Evolutionary conservation across 2,888 invertebrate genomes (phyloP), one percentile per base, ranked within the genome.

Genomic region (Schizotus pectinicornis): DNA sequence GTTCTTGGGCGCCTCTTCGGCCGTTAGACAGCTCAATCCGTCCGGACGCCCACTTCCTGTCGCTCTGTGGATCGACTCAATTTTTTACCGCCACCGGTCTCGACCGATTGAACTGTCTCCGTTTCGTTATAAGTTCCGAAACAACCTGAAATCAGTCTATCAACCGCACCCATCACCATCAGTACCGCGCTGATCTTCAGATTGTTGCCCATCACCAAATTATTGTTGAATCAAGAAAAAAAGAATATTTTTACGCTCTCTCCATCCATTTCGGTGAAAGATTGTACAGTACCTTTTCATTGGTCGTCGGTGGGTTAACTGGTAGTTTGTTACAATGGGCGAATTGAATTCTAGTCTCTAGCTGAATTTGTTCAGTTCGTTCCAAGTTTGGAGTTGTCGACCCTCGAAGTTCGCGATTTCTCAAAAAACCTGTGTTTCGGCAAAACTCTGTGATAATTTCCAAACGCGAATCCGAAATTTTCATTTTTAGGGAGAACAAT

Each of bases 281-380:
- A 67, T 69, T 77, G 74, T 77, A 76, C 72, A 75, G 73, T 72
- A 74, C 71, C 72, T 72, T 70, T 68, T 57, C 53, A 63, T 56
- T 58, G 55, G 61, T 58, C 62, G 53, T 42, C 49, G 56, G 65
- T 62, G 61, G 51, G 57, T 41, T 11, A 31, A 32, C 33, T 35
- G 31, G 47, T 47, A 47, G 47, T 47, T 47, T 38, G 38, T 49
- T 38, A 31, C 41, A 22, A 22, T 50, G 42, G 30, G 42, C 50
- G 50, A 49, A 49, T 49, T 49, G 49, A 49, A 11, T 3, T n/a
- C 22, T 49, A 49, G 39, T 31, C 9, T 38, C 13, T 49, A 49
- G 49, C 31, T 31, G 6, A 39, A 22, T 22, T 47, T 12, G 14
- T 11, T 42, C 51, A 35, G 34, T 41, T 51, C 42, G 42, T 51